These are phyloP conservation scores for Bagarius yarrelli DNA, from an alignment of 2,113 vertebrate genomes.

Conservation along the genomic window DNA sequence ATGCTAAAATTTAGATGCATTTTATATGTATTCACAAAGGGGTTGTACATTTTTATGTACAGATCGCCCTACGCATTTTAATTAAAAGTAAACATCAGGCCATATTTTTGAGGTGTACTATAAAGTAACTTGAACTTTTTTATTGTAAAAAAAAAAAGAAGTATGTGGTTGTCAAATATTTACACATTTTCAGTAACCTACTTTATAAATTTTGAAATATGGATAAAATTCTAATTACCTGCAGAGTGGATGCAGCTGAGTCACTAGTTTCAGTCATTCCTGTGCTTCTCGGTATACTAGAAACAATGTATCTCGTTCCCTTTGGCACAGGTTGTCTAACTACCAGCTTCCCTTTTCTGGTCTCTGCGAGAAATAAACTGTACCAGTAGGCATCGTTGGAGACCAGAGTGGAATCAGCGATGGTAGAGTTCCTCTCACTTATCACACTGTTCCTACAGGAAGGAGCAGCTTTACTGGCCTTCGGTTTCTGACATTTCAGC, in stretches of 20 bases:
- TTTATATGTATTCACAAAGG: neutral
- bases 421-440: constrained; percentile 57
- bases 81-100: neutral
- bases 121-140: neutral
- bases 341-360: constrained; percentile 58
- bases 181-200: neutral
- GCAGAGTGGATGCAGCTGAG: constrained; percentile 52
- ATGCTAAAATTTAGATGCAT: neutral
- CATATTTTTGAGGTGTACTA: too few relatives aligned
- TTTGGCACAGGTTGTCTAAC: constrained; percentile 58
- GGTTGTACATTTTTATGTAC: neutral
- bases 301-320: constrained; percentile 54
- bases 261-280: constrained; percentile 55
- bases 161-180: neutral
- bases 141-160: neutral
- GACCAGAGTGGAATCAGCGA: constrained; percentile 56
- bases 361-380: constrained; percentile 58
- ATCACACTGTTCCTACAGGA: constrained; percentile 53
- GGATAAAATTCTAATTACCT: constrained; percentile 31
- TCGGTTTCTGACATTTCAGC: constrained; percentile 58
- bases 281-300: constrained; percentile 56
- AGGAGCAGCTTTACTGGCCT: constrained; percentile 46
- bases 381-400: constrained; percentile 63
- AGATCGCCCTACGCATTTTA: neutral
- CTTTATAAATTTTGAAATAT: neutral